Conservation (phyloP, 2,888 invertebrate species). For the Crocallis elinguaria region DNA sequence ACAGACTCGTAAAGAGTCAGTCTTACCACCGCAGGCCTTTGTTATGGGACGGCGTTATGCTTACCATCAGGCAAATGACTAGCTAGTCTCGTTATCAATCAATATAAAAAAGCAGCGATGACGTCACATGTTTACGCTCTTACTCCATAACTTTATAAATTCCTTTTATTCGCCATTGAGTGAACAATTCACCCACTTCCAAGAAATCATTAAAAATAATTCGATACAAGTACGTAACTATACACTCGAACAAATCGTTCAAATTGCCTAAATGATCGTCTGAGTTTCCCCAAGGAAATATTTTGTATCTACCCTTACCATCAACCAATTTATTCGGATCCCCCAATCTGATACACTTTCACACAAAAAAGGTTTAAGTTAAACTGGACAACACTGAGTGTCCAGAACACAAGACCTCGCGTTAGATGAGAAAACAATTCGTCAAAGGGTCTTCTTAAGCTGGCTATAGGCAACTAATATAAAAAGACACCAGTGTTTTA, state of each 20-base stretch:
- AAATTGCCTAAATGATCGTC: slow-evolving; percentile 20
- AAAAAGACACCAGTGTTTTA: slow-evolving; percentile 24
- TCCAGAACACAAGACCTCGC: slow-evolving; percentile 1
- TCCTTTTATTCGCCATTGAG: no score
- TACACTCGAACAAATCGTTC: slow-evolving; percentile 19
- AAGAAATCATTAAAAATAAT: slow-evolving; percentile 5
- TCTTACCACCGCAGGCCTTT: no score
- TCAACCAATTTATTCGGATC: background rate
- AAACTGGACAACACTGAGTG: background rate
- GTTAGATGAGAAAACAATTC: background rate
- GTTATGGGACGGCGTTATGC: no score
- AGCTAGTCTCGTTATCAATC: no score
- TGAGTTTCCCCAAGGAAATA: slow-evolving; percentile 11
- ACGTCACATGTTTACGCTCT: no score
- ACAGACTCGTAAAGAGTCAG: no score
- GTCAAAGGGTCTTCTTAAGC: background rate
- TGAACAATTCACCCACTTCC: no score
- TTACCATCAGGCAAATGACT: no score
- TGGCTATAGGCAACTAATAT: slow-evolving; percentile 12
- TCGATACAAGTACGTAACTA: slow-evolving; percentile 2
- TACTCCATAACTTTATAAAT: no score
- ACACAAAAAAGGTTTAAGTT: background rate
- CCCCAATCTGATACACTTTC: background rate
- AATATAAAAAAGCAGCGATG: no score
- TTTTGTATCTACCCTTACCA: slow-evolving; percentile 6